Base-by-base conservation (phyloP, 23 tunicate species). In the Trididemnum miniatum region DNA sequence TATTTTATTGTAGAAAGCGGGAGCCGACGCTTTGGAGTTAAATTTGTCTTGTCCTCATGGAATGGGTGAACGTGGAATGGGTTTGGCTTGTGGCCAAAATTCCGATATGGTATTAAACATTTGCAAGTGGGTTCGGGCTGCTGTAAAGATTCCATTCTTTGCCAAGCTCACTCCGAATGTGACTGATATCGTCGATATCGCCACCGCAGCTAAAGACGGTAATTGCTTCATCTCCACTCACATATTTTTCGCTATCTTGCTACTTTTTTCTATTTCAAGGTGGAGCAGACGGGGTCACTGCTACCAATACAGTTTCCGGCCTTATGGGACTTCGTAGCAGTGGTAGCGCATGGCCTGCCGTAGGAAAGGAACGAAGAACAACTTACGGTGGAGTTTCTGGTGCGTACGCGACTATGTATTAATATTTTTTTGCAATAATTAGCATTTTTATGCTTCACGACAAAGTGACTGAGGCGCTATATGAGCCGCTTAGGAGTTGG, bases 11-110 rank as follows among this genome's bases (percentile, higher is more conserved):
- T 80, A 89, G 89, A 66, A 87, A 36, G 97, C 99, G 15, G 97
- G 97, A 1, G 97, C 99, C 35, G 99, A 96, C 54, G 96, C 96
- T 27, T 78, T 96, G 36, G 99, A 96, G 52, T 67, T 96, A 71
- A 96, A 96, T 59, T 82, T 96, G 31, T 96, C 99, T 36, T 96
- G 99, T 36, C 99, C 99, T 20, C 99, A 96, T 69, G 99, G 99
- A 0, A 96, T 96, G 99, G 99, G 99, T 20, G 99, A 96, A 66
- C 87, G 97, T 54, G 99, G 99, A 0, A 96, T 96, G 99, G 99
- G 99, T 1, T 82, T 96, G 65, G 99, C 99, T 1, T 96, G 99
- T 57, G 99, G 99, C 0, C 99, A 96, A 59, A 67, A 96, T 72
- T 87, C 97, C 29, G 97, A 93, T n/a, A 12, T 96, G 84, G 99